A percentile compares a stretch with the other conserved stretches of the same genome.
These are phyloP conservation scores for Bradypodion ventrale DNA, from an alignment of 2,797 vertebrate genomes.

Conservation along the genomic window DNA sequence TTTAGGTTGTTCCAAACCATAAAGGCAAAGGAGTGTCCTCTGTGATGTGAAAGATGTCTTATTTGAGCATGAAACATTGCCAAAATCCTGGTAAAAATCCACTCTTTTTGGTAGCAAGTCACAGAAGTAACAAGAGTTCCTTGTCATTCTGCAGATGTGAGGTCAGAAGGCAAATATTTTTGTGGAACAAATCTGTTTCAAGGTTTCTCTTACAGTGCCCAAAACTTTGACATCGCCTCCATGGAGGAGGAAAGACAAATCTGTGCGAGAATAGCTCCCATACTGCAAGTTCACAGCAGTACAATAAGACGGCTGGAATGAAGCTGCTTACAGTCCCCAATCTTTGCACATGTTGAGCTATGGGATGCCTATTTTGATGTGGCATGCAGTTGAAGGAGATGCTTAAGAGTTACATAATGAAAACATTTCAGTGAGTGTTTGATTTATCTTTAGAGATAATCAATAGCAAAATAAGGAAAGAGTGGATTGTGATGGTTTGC, in stretches of 20 bases:
- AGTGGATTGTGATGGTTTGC: not conserved
- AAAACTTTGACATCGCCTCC: not conserved
- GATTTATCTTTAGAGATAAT: constrained; percentile 9
- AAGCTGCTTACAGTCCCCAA: not conserved
- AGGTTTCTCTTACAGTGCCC: no score
- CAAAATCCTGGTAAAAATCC: not conserved
- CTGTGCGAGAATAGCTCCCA: not conserved
- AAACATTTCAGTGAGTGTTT: not conserved
- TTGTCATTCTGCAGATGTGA: not conserved
- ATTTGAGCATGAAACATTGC: no score
- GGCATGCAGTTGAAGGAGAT: not conserved
- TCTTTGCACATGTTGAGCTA: not conserved
- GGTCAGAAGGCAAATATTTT: not conserved
- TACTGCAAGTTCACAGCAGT: not conserved
- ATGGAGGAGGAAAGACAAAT: not conserved
- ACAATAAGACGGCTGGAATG: not conserved
- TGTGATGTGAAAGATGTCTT: no score
- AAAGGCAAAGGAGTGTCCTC: no score
- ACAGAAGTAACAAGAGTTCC: not conserved
- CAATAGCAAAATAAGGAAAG: constrained; percentile 6
- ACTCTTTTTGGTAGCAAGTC: not conserved
- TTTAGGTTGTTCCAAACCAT: no score
- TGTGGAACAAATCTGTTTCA: not conserved
- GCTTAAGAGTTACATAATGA: not conserved
- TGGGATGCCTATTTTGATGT: not conserved